Conservation (phyloP, 92 coral and sea anemone species). For the Blastomussa wellsi region DNA sequence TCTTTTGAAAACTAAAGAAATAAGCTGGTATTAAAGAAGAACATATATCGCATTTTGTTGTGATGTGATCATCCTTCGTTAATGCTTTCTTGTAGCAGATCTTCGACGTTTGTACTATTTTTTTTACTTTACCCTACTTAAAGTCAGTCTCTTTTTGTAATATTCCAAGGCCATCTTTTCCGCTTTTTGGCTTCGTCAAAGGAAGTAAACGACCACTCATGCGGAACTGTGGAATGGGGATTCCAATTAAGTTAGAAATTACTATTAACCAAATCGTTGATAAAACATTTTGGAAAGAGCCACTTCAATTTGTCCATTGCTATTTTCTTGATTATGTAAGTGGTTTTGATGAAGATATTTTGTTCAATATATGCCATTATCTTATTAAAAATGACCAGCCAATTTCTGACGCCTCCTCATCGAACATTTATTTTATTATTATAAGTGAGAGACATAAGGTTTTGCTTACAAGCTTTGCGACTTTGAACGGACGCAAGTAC, state of each 20-base stretch:
- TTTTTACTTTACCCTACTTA: background rate
- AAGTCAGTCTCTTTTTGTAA: background rate
- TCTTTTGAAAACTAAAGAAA: background rate
- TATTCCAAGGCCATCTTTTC: background rate
- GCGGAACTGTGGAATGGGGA: background rate
- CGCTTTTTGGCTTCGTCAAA: background rate
- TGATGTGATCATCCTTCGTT: background rate
- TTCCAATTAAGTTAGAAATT: background rate
- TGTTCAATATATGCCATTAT: background rate
- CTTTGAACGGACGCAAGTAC: background rate
- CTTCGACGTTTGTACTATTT: background rate
- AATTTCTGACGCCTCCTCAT: background rate
- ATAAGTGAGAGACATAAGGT: background rate
- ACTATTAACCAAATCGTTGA: background rate
- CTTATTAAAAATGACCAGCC: background rate
- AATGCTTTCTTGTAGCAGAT: background rate
- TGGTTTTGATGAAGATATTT: background rate
- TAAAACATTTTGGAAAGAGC: background rate
- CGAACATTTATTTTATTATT: background rate
- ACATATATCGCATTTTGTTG: background rate
- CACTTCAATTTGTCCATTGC: background rate
- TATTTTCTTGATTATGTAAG: background rate
- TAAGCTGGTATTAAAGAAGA: background rate
- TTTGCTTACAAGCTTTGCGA: background rate
- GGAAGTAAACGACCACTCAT: background rate